Evolutionary conservation across 2,113 vertebrate species (phyloP).

Genomic region (Heloderma charlesbogerti): DNA sequence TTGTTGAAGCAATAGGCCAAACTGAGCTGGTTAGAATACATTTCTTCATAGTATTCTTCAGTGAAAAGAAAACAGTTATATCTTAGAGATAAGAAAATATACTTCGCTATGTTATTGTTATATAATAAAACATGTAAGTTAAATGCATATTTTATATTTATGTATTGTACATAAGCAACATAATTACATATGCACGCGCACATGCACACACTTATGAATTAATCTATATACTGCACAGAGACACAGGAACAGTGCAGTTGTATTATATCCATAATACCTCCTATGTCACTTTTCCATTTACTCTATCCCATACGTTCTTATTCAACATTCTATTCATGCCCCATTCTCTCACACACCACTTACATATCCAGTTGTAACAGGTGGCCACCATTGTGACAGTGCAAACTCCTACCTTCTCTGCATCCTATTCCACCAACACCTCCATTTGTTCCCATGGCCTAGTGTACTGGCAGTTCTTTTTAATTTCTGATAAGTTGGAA

Average conservation of each 20-base stretch:
- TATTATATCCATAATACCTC: neutral
- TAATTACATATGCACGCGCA: neutral
- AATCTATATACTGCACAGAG: neutral
- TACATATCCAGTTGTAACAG: neutral
- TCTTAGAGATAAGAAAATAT: conserved; percentile 7
- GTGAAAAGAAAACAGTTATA: conserved; percentile 41
- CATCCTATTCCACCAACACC: neutral
- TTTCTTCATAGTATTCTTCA: conserved; percentile 76
- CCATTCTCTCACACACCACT: neutral
- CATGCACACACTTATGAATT: neutral
- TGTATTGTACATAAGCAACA: conserved; percentile 6
- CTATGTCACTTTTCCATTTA: neutral
- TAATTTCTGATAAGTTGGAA: neutral
- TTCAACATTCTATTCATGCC: neutral
- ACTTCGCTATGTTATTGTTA: conserved; percentile 1
- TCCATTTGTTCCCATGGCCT: neutral
- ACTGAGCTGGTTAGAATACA: conserved; percentile 80
- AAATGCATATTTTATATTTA: conserved; percentile 17
- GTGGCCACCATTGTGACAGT: neutral
- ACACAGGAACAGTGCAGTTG: neutral
- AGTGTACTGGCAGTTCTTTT: neutral
- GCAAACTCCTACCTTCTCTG: neutral
- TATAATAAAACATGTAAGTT: neutral
- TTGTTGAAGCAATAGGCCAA: conserved; percentile 82
- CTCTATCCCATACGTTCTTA: neutral